Conservation (phyloP, 2,797 vertebrate species). For the Pseudochirops cupreus region DNA sequence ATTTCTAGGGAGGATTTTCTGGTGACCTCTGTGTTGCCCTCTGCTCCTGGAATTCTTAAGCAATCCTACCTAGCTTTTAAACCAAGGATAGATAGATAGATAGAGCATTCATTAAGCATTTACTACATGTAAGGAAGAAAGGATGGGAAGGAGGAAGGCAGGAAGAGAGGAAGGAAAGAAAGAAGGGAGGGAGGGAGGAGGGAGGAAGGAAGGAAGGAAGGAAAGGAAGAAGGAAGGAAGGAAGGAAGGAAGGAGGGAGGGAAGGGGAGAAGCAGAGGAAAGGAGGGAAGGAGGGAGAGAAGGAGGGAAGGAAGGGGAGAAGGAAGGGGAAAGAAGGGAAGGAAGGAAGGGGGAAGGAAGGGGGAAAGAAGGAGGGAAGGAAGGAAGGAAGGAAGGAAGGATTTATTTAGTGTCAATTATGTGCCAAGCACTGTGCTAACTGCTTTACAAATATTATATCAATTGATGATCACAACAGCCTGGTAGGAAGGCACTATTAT, state of each 20-base stretch:
- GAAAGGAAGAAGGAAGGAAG: background rate
- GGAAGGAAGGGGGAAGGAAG: rapidly evolving
- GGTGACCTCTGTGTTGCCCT: background rate
- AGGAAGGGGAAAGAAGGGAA: background rate
- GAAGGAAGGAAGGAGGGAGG: background rate
- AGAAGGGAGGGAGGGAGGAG: background rate
- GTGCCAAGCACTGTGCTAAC: background rate
- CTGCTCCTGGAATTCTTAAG: background rate
- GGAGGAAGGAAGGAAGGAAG: too few relatives aligned
- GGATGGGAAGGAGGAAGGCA: too few relatives aligned
- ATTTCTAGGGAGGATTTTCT: background rate
- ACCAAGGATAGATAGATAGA: background rate
- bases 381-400: background rate
- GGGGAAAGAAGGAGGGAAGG: background rate
- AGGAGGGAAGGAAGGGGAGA: too few relatives aligned
- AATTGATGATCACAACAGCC: background rate
- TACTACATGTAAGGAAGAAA: background rate
- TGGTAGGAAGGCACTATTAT: background rate
- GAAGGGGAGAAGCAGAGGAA: too few relatives aligned
- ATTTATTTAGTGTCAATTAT: background rate
- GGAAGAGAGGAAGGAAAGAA: too few relatives aligned
- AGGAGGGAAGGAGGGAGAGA: too few relatives aligned
- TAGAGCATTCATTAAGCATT: too few relatives aligned
- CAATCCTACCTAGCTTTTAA: background rate
- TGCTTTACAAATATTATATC: background rate